Conservation (phyloP, 2,113 vertebrate species). For the Damaliscus lunatus region DNA sequence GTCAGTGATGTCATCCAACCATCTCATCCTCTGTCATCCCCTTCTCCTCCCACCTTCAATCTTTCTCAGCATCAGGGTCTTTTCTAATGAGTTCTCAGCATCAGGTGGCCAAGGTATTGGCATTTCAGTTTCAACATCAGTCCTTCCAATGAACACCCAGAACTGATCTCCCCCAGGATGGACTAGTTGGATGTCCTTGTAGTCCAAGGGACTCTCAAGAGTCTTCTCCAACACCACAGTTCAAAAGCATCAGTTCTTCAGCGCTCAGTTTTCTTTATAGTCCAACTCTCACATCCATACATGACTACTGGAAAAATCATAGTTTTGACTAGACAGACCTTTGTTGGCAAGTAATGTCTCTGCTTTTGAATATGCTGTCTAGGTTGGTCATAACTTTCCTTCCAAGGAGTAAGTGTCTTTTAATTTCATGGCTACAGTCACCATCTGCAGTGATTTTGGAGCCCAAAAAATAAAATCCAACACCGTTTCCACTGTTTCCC, state of each 20-base stretch:
- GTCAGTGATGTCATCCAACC: not conserved
- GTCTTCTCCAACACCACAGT: not conserved
- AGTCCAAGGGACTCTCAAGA: not conserved
- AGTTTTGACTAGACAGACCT: not conserved
- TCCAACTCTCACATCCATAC: not conserved
- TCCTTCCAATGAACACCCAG: not conserved
- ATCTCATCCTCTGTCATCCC: not conserved
- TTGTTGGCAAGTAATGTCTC: not conserved
- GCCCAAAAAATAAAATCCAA: fast-evolving
- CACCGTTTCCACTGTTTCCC: not conserved
- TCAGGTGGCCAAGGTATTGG: not conserved
- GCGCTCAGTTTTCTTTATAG: not conserved
- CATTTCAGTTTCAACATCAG: not conserved
- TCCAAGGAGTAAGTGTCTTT: not conserved
- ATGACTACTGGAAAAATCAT: not conserved
- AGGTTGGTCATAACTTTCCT: not conserved
- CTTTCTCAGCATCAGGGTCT: not conserved
- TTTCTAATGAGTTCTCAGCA: not conserved
- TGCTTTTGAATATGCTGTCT: not conserved
- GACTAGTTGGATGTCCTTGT: not conserved
- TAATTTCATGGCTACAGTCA: not conserved
- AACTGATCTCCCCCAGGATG: not conserved
- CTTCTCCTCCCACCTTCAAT: not conserved
- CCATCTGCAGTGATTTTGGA: not conserved
- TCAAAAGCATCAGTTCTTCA: not conserved